Evolutionary conservation across 1,140 invertebrate genomes (phyloP).

Genomic region (Philopotamus ludificatus): DNA sequence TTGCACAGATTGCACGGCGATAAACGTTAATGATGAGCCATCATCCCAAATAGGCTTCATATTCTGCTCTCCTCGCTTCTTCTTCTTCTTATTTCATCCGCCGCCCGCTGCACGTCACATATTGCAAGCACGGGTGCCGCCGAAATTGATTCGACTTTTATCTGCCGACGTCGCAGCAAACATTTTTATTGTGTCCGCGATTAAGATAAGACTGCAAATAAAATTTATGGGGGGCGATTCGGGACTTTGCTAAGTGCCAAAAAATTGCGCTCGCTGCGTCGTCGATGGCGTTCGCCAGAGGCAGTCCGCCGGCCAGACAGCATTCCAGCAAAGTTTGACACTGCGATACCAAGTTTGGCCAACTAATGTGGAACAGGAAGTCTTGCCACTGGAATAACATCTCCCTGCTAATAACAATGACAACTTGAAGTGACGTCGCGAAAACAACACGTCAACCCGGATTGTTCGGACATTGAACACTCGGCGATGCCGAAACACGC

Average conservation of each 20-base stretch:
- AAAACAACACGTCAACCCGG: constrained; percentile 34
- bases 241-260: too few species aligned
- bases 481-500: neutral
- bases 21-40: constrained; percentile 31
- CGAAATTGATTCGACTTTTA: neutral
- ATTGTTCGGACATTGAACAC: neutral
- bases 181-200: constrained; percentile 38
- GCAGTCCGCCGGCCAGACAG: constrained; percentile 14
- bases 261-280: too few species aligned
- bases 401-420: constrained; percentile 39
- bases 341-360: constrained; percentile 40
- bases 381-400: constrained; percentile 38
- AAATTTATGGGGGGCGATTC: too few species aligned
- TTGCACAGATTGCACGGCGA: constrained; percentile 30
- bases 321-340: constrained; percentile 35
- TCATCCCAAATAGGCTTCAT: constrained; percentile 20
- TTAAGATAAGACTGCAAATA: constrained; percentile 42
- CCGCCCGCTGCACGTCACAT: neutral
- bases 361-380: constrained; percentile 40
- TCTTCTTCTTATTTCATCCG: constrained; percentile 5
- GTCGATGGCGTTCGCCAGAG: neutral
- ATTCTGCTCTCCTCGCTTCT: constrained; percentile 17
- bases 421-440: constrained; percentile 41
- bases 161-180: constrained; percentile 37
- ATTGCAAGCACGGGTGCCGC: neutral